Evolutionary conservation across 1,140 invertebrate genomes (phyloP), one percentile per base, ranked within the genome.

Genomic region (Apis cerana): DNA sequence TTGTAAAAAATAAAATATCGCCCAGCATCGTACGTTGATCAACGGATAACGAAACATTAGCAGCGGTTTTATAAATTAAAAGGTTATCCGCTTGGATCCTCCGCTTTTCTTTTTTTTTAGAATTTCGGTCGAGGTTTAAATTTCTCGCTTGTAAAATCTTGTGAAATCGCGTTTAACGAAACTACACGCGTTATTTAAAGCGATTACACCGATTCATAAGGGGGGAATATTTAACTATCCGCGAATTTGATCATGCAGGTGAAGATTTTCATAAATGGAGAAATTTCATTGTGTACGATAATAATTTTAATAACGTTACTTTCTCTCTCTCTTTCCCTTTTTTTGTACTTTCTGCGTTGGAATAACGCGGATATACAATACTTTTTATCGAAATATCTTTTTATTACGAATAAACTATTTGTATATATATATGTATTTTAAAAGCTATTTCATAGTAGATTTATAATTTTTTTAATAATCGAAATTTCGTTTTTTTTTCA

Each of bases 1-100:
- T 67, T 43, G 5, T 43, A 33, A 68, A 68, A n/a, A 59, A 27
- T 15, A 1, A 1, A 48, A 13, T 50, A 3, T n/a, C 27, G 27
- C 1, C 1, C 52, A 65, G 64, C 65, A 64, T 64, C 58, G 59
- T 48, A 48, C 27, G 70, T 65, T 64, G 74, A 80, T 74, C 33
- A 50, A 54, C 52, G 21, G 27, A 54, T 64, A 80, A 74, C n/a
- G 50, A 80, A 43, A 15, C 59, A 27, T 80, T 74, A 74, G 1
- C 21, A 12, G 3, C 23, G 15, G 23, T 23, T 17, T 50, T 52
- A 4, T 13, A 61, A 27, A 80, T 74, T 33, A n/a, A 56, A 54
- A 52, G 27, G 43, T 19, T 15, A 11, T 21, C 11, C 27, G 23
- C 23, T n/a, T 4, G 19, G 15, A 5, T 48, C 7, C 12, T 10